Percentiles rank a stretch among this genome's conserved stretches.
Conservation (phyloP, 2,888 invertebrate species). For the Capitulum mitella region DNA sequence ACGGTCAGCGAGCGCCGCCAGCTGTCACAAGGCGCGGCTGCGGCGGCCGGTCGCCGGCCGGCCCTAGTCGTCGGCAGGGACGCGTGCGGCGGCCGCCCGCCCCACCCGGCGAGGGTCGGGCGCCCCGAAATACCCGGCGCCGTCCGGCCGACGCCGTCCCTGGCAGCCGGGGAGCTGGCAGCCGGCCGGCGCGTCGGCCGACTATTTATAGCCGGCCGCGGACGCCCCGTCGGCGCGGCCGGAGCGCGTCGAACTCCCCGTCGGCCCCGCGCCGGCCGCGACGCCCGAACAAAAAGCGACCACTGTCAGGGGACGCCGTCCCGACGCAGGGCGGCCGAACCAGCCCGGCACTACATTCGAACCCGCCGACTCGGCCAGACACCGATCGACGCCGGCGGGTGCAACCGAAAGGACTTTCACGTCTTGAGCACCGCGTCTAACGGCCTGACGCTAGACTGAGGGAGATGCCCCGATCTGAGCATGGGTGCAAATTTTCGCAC, state of each 20-base stretch:
- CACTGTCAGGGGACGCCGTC: not conserved
- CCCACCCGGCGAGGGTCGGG: not conserved
- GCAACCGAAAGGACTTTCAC: not conserved
- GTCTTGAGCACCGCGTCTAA: not conserved
- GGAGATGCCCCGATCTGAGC: too few species aligned
- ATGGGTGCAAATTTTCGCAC: too few species aligned
- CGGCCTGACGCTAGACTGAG: too few species aligned
- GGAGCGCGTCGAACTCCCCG: not conserved
- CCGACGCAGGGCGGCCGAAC: not conserved
- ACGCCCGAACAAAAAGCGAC: slow-evolving; percentile 7
- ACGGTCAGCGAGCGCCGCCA: too few species aligned
- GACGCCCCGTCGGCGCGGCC: not conserved
- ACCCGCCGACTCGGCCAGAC: too few species aligned
- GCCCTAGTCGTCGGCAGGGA: too few species aligned
- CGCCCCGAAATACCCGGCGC: not conserved
- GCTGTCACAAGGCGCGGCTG: too few species aligned
- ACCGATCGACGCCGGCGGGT: not conserved
- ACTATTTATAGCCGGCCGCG: not conserved
- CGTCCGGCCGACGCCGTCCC: too few species aligned
- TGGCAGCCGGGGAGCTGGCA: too few species aligned
- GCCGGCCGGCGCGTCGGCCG: not conserved
- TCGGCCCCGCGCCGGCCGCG: not conserved
- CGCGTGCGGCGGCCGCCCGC: not conserved
- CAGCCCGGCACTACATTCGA: too few species aligned
- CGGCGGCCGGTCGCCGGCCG: too few species aligned